Evolutionary conservation across 1,140 invertebrate genomes (phyloP).

Genomic region (Chrysoperla carnea): DNA sequence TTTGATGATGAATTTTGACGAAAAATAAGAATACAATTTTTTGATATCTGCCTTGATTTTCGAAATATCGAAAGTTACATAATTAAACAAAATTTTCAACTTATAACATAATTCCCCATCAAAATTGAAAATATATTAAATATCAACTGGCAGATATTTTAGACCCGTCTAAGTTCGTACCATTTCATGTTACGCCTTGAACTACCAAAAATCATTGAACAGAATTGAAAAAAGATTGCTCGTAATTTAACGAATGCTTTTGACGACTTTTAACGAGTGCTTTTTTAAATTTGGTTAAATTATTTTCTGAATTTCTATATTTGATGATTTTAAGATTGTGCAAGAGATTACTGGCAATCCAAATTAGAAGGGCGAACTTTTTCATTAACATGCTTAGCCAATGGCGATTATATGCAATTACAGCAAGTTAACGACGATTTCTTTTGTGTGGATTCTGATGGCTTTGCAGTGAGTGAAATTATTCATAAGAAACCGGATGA

Average conservation of each 20-base stretch:
- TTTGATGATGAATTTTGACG: too few species aligned
- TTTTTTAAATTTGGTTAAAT: too few species aligned
- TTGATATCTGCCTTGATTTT: constrained; percentile 1
- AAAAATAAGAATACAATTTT: neutral
- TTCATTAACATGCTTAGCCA: constrained; percentile 22
- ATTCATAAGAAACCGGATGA: constrained; percentile 1
- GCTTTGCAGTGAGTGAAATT: constrained; percentile 19
- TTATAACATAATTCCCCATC: too few species aligned
- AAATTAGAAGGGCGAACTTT: constrained; percentile 22
- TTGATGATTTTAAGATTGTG: constrained; percentile 34
- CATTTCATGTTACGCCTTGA: too few species aligned
- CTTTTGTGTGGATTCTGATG: constrained; percentile 33
- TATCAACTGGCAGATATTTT: too few species aligned
- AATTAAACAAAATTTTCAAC: neutral
- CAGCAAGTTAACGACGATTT: constrained; percentile 23
- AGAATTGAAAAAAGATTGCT: too few species aligned
- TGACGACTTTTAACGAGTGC: too few species aligned
- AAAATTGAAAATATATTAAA: too few species aligned
- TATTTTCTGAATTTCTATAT: too few species aligned
- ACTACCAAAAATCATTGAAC: too few species aligned
- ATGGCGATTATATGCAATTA: constrained; percentile 29
- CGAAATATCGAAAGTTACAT: neutral
- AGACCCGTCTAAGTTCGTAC: too few species aligned
- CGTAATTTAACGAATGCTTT: too few species aligned
- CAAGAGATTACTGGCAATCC: constrained; percentile 27